These are phyloP conservation scores for Pachypsylla venusta DNA, from an alignment of 1,140 invertebrate genomes.

Conservation along the genomic window DNA sequence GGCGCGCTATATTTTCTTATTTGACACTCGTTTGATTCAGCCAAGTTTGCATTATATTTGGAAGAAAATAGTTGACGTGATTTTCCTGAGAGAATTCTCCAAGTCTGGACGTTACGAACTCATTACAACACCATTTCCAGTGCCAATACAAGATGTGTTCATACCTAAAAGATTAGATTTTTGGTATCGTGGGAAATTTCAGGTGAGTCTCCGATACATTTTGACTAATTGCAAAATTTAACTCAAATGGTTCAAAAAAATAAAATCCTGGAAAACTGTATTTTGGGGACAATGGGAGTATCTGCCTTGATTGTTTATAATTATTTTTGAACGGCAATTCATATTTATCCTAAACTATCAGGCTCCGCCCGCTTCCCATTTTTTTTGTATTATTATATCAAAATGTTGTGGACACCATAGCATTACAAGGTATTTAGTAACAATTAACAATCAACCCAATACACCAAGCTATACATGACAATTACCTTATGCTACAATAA, in stretches of 20 bases:
- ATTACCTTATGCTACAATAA: too few relatives aligned
- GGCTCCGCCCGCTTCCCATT: too few relatives aligned
- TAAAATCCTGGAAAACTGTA: conserved; percentile 31
- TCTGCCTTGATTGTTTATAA: too few relatives aligned
- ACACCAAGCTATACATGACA: too few relatives aligned
- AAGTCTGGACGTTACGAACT: conserved; percentile 44
- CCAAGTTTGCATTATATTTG: conserved; percentile 52
- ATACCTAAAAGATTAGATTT: conserved; percentile 42
- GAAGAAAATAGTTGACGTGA: conserved; percentile 55
- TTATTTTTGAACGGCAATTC: too few relatives aligned
- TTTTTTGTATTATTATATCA: too few relatives aligned
- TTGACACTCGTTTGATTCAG: conserved; percentile 47
- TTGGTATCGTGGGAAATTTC: conserved; percentile 35
- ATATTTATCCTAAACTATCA: too few relatives aligned
- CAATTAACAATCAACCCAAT: too few relatives aligned
- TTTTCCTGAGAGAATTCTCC: conserved; percentile 47
- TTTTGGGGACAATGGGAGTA: too few relatives aligned
- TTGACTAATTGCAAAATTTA: neutral
- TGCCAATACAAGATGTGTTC: conserved; percentile 34
- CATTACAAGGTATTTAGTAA: too few relatives aligned
- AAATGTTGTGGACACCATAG: too few relatives aligned
- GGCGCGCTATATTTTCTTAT: conserved; percentile 48
- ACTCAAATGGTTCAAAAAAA: neutral
- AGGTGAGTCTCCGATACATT: conserved; percentile 16
- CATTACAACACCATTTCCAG: conserved; percentile 52